Evolutionary conservation across 2,797 vertebrate species (phyloP), one percentile per base, ranked within the genome.

Genomic region (Squalus acanthias): DNA sequence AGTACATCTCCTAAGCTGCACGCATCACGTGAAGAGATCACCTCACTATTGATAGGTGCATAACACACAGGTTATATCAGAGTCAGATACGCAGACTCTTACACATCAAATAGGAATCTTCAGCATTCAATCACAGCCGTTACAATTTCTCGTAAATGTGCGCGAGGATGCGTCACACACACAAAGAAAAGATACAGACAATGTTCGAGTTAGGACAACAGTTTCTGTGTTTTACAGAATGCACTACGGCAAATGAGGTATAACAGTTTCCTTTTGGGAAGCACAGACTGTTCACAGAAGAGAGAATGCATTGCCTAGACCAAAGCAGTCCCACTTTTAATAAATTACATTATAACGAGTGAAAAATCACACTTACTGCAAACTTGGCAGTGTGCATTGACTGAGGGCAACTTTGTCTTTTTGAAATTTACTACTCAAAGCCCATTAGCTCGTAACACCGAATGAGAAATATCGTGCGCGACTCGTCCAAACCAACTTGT

Each of bases 201-300:
- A 29, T 26, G 12, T 60, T 26, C 29, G 26, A 26, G 26, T 63
- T 0, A 13, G 0, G 88, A 91, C 53, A 63, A 63, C 53, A 57
- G 50, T 9, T 33, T 89, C 12, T 29, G 88, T 29, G 53, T 60
- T 91, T 91, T 91, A 57, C 53, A 91, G 57, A 91, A 33, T 60
- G 17, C 53, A 89, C 88, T 63, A 10, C 1, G 9, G 57, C 8
- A 12, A 63, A 60, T 91, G 88, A 63, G 88, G 88, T 91, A 12
- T 63, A 63, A 91, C 57, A 33, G 88, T 91, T 91, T 91, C 88
- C 88, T 91, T 91, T 91, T 63, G 88, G 53, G 88, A 63, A 57
- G 53, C 88, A 91, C 8, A 91, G 88, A 57, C 24, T 91, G 88
- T 91, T 60, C 53, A 91, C 26, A 91, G 24, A 29, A 57, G 53